Evolutionary conservation across 1,140 invertebrate species (phyloP).

Genomic region (Daktulosphaira vitifoliae): DNA sequence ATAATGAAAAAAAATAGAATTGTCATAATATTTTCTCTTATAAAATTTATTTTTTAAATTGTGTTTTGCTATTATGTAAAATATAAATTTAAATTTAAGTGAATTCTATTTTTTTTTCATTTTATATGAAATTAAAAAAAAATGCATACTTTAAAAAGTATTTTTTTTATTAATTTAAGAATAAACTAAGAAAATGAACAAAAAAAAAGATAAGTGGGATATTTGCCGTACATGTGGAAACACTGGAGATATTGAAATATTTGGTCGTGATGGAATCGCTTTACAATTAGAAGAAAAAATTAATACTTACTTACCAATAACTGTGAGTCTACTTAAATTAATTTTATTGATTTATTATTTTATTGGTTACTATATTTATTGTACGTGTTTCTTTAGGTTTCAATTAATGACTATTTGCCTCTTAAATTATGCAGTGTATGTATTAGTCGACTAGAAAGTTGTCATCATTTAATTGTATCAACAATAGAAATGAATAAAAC

Average conservation of each 20-base stretch:
- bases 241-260: constrained; percentile 20
- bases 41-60: too few relatives aligned
- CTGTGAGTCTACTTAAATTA: neutral
- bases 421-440: constrained; percentile 18
- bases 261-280: constrained; percentile 16
- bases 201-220: constrained; percentile 19
- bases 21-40: too few relatives aligned
- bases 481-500: constrained; percentile 31
- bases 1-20: too few relatives aligned
- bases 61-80: too few relatives aligned
- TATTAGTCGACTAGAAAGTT: constrained; percentile 12
- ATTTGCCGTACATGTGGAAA: constrained; percentile 22
- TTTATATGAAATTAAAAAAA: too few relatives aligned
- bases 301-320: constrained; percentile 25
- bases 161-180: too few relatives aligned
- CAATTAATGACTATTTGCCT: constrained; percentile 6
- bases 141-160: too few relatives aligned
- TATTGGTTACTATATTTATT: too few relatives aligned
- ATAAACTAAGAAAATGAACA: constrained; percentile 27
- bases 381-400: constrained; percentile 3
- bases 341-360: neutral
- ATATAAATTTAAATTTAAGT: too few relatives aligned
- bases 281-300: constrained; percentile 29
- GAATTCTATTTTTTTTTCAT: too few relatives aligned
- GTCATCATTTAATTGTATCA: constrained; percentile 18